phyloP scores from a whole-genome alignment of 2,888 invertebrate genomes.

The Heliconius charithonia region DNA sequence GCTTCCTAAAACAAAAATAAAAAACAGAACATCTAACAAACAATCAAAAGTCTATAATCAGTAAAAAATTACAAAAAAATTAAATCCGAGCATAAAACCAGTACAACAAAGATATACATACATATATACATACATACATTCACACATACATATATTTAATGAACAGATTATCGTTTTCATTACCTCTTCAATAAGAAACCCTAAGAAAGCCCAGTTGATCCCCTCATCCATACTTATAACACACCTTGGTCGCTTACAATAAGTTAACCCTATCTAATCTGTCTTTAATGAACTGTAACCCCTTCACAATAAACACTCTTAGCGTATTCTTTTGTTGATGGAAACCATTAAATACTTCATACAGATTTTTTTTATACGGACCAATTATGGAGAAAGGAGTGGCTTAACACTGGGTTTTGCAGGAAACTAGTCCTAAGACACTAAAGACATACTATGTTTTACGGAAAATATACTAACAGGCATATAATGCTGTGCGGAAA shows the following conservation, averaged over 20 bases:
- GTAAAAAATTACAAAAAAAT: neutral
- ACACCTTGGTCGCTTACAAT: conserved; percentile 40
- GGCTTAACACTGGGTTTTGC: too few relatives aligned
- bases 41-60: too few relatives aligned
- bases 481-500: too few relatives aligned
- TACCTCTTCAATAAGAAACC: conserved; percentile 29
- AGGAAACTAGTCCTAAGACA: too few relatives aligned
- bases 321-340: conserved; percentile 12
- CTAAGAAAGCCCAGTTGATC: conserved; percentile 32
- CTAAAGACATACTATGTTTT: too few relatives aligned
- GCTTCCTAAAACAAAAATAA: neutral
- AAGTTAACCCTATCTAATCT: conserved; percentile 61
- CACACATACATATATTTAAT: conserved; percentile 4
- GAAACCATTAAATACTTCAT: neutral
- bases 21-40: too few relatives aligned
- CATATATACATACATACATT: neutral
- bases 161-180: conserved; percentile 25
- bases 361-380: neutral
- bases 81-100: neutral
- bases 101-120: neutral
- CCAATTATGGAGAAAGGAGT: neutral
- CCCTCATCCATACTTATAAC: conserved; percentile 35
- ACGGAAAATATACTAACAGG: too few relatives aligned
- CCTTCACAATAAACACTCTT: conserved; percentile 46
- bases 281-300: conserved; percentile 69